Evolutionary conservation across 2,888 invertebrate genomes (phyloP).

Genomic region (Dorcus parallelipipedus): DNA sequence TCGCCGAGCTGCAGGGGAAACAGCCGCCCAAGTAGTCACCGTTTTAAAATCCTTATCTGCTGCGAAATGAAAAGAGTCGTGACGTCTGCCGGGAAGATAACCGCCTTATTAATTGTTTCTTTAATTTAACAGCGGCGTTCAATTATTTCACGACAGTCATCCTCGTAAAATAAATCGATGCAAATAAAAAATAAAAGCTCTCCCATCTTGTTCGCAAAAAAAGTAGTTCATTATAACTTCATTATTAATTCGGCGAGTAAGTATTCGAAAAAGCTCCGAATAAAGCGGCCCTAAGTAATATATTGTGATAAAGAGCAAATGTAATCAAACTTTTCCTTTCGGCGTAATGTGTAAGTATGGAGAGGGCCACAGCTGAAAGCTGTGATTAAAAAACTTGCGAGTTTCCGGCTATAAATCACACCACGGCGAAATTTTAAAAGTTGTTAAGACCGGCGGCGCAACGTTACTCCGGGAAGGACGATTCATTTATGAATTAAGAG

Average conservation of each 20-base stretch:
- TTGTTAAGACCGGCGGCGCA: background rate
- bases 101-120: slow-evolving; percentile 1
- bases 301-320: background rate
- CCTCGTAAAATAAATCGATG: background rate
- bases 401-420: background rate
- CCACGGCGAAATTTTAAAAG: background rate
- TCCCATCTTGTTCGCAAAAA: no score
- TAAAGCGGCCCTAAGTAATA: background rate
- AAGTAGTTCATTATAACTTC: background rate
- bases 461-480: background rate
- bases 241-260: background rate
- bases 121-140: background rate
- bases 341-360: no score
- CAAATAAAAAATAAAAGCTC: no score
- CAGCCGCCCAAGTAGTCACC: slow-evolving; percentile 7
- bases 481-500: slow-evolving; percentile 1
- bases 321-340: background rate
- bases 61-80: background rate
- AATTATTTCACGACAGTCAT: background rate
- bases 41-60: slow-evolving; percentile 5
- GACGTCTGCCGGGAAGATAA: background rate
- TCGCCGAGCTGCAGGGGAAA: background rate
- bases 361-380: background rate
- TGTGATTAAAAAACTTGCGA: background rate
- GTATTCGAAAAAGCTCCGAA: background rate